Evolutionary conservation across 2,888 invertebrate species (phyloP).

Genomic region (Seladonia tumulorum): DNA sequence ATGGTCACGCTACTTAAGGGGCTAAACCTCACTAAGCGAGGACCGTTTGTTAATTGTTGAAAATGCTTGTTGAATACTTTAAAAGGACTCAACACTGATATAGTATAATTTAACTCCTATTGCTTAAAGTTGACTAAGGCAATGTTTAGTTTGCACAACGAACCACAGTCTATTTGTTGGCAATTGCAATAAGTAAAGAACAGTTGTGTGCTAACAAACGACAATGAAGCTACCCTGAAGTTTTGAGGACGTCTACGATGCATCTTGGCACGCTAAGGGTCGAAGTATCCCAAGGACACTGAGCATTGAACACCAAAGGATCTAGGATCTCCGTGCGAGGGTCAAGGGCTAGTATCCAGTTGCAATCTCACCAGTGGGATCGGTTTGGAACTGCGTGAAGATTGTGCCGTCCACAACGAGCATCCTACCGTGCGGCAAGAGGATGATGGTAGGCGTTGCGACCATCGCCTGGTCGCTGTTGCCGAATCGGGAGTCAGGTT

Average conservation of each 20-base stretch:
- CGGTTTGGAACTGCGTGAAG: constrained; percentile 85
- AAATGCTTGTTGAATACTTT: too few species aligned
- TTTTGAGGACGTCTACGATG: not conserved
- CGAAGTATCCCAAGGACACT: not conserved
- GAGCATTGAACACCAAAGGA: not conserved
- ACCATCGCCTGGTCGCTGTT: constrained; percentile 82
- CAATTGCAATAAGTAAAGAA: not conserved
- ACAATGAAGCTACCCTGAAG: not conserved
- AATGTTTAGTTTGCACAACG: too few species aligned
- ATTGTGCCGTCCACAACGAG: constrained; percentile 86
- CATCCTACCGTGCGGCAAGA: constrained; percentile 86
- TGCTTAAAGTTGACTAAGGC: too few species aligned
- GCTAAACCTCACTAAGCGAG: not conserved
- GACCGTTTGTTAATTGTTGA: too few species aligned
- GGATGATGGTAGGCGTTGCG: constrained; percentile 86
- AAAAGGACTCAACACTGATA: too few species aligned
- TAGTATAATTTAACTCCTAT: too few species aligned
- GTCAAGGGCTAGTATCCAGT: constrained; percentile 2
- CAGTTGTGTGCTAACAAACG: not conserved
- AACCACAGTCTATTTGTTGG: too few species aligned
- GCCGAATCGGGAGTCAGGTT: constrained; percentile 77
- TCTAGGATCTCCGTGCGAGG: not conserved
- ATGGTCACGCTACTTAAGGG: not conserved
- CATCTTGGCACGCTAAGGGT: not conserved
- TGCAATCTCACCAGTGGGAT: constrained; percentile 76